phyloP scores from a whole-genome alignment of 37 sponge, comb jelly and placozoan genomes.

The Eunapius fragilis region DNA sequence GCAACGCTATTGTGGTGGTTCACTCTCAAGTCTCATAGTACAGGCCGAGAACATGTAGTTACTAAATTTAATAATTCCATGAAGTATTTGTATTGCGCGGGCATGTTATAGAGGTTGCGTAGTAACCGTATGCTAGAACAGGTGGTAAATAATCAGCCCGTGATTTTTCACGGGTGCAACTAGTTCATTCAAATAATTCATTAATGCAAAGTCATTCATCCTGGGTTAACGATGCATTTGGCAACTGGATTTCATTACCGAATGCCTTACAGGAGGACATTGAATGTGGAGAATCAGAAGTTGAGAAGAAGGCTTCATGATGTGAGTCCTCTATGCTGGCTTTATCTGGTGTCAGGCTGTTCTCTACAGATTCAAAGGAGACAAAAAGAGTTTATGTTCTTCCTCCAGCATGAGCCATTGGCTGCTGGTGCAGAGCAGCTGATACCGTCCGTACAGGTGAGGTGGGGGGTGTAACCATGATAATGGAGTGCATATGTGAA shows the following conservation, averaged over 20 bases:
- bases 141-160: too few relatives aligned
- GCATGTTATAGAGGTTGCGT: too few relatives aligned
- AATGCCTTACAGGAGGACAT: constrained; percentile 14
- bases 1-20: too few relatives aligned
- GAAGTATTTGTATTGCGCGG: too few relatives aligned
- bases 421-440: background rate
- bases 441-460: too few relatives aligned
- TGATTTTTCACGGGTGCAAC: background rate
- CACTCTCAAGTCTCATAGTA: too few relatives aligned
- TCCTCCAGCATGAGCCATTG: constrained; percentile 12
- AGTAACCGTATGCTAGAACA: too few relatives aligned
- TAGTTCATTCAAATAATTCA: too few relatives aligned
- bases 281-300: constrained; percentile 38
- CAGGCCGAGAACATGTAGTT: too few relatives aligned
- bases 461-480: background rate
- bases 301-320: constrained; percentile 13
- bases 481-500: background rate
- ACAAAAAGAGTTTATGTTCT: constrained; percentile 33
- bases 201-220: background rate
- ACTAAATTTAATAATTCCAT: too few relatives aligned
- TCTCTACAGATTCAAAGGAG: constrained; percentile 20
- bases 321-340: background rate
- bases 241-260: too few relatives aligned
- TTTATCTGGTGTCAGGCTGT: background rate
- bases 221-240: too few relatives aligned